Conservation (phyloP, 1,140 invertebrate genomes). For the Condylostylus longicornis region DNA sequence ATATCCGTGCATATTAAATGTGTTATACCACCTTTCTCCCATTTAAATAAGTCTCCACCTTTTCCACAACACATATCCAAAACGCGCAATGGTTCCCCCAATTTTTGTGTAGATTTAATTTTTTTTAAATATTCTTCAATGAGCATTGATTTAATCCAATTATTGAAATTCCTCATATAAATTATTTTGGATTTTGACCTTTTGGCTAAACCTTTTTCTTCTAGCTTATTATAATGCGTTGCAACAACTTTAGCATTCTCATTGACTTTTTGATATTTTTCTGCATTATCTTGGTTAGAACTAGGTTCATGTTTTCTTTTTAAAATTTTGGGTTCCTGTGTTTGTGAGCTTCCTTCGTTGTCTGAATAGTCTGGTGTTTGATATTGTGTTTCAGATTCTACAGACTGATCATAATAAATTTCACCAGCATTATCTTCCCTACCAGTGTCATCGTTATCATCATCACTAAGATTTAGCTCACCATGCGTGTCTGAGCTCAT, state of each 20-base stretch:
- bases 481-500: no score
- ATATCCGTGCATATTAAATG: slow-evolving; percentile 93
- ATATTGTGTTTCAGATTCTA: no score
- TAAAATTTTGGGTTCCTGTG: no score
- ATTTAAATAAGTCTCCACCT: slow-evolving; percentile 93
- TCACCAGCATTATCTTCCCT: no score
- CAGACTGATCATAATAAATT: no score
- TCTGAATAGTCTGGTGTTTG: no score
- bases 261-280: no score
- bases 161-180: slow-evolving; percentile 92
- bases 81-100: slow-evolving; percentile 43
- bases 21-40: slow-evolving; percentile 68
- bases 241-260: slow-evolving; percentile 51
- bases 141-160: slow-evolving; percentile 93
- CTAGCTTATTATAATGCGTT: slow-evolving; percentile 69
- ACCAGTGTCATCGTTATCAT: no score
- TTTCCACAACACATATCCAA: slow-evolving; percentile 80
- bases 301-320: no score
- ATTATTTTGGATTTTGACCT: slow-evolving; percentile 79
- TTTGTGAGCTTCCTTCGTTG: no score
- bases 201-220: slow-evolving; percentile 63
- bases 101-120: slow-evolving; percentile 42
- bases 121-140: slow-evolving; percentile 60
- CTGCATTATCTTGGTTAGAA: no score
- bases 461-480: no score